A percentile compares a stretch with the other conserved stretches of the same genome.
Evolutionary conservation across 2,113 vertebrate genomes (phyloP).

Genomic region (Cyanistes caeruleus): DNA sequence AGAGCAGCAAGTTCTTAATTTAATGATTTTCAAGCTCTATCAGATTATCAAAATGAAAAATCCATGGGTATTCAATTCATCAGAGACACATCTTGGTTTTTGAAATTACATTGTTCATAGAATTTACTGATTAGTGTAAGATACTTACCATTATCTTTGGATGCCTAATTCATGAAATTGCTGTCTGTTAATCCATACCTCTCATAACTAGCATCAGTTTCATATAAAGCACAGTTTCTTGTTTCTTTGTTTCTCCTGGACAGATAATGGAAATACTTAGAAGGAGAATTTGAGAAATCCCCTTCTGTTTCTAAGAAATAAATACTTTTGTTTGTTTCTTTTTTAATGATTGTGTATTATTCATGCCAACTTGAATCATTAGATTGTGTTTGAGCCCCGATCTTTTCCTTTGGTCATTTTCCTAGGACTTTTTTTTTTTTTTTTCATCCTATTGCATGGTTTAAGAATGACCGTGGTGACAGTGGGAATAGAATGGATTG

Average conservation of each 20-base stretch:
- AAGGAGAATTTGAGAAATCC: not conserved
- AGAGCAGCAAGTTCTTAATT: not conserved
- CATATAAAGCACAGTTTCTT: not conserved
- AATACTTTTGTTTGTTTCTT: not conserved
- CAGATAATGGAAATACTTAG: not conserved
- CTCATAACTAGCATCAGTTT: not conserved
- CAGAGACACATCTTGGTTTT: not conserved
- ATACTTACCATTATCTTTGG: not conserved
- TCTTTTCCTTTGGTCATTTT: not conserved
- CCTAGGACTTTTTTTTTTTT: not conserved
- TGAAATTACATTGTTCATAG: not conserved
- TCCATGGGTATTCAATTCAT: not conserved
- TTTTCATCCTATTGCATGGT: not conserved
- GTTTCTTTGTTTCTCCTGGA: not conserved
- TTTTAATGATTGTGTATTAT: not conserved
- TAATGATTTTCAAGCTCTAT: not conserved
- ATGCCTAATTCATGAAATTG: not conserved
- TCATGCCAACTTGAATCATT: not conserved
- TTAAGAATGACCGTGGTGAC: not conserved
- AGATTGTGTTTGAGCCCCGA: not conserved
- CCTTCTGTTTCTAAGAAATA: not conserved
- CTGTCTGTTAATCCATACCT: not conserved
- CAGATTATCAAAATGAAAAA: not conserved
- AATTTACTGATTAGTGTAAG: not conserved
- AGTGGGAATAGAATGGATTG: not conserved